A percentile compares a stretch with the other conserved stretches of the same genome.
phyloP scores from a whole-genome alignment of 2,797 vertebrate genomes.

The Alcedo atthis region DNA sequence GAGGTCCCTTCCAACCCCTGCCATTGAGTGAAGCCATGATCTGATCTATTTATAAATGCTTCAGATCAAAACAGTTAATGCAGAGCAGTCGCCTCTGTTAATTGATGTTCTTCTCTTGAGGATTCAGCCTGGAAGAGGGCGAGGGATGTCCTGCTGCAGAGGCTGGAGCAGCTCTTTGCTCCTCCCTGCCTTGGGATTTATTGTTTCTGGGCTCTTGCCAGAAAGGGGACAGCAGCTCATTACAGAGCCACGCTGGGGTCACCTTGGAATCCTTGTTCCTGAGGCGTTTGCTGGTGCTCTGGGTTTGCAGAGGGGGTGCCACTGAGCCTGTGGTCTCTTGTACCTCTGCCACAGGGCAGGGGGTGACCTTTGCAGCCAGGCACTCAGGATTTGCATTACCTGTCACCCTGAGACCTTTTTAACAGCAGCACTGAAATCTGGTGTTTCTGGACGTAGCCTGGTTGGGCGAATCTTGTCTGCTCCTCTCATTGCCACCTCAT shows the following conservation, averaged over 20 bases:
- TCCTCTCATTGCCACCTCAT: conserved; percentile 40
- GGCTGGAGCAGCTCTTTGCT: background rate
- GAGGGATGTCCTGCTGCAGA: background rate
- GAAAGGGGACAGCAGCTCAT: background rate
- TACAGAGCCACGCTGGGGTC: background rate
- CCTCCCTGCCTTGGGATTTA: conserved; percentile 17
- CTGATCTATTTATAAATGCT: background rate
- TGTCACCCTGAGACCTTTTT: background rate
- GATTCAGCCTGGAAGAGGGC: background rate
- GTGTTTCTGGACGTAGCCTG: background rate
- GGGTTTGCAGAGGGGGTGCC: background rate
- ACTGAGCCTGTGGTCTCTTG: background rate
- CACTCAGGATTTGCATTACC: fast-evolving
- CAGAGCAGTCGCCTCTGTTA: background rate
- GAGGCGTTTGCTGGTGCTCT: background rate
- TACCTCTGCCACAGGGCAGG: background rate
- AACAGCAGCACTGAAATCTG: background rate
- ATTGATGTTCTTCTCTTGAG: background rate
- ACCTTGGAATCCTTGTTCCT: conserved; percentile 8
- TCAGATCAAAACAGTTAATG: background rate
- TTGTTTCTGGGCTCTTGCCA: background rate
- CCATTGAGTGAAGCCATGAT: background rate
- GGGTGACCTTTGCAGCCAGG: background rate
- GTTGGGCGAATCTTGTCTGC: background rate
- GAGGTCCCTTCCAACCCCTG: too few relatives aligned